phyloP scores from a whole-genome alignment of 2,113 vertebrate genomes.

The Ancistrus triradiatus region DNA sequence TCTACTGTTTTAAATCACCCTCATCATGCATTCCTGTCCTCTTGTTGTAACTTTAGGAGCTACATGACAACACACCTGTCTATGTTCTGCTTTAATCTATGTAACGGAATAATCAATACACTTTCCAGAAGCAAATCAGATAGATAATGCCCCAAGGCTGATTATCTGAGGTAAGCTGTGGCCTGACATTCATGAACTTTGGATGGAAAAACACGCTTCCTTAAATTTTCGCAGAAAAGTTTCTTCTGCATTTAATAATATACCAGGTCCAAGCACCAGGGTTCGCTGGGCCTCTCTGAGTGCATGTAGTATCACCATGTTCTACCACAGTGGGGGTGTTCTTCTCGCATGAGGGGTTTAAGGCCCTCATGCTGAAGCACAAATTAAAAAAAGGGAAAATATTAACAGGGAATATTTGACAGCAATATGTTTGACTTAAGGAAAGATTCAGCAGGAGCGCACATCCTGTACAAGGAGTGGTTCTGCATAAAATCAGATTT shows the following conservation, averaged over 20 bases:
- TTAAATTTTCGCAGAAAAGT: not conserved
- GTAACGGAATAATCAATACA: slow-evolving; percentile 12
- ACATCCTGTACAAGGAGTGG: too few species aligned
- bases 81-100: not conserved
- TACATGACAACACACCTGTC: not conserved
- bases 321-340: not conserved
- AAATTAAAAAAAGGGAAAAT: too few species aligned
- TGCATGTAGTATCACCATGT: not conserved
- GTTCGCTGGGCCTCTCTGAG: not conserved
- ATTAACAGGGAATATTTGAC: too few species aligned
- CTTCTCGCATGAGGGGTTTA: slow-evolving; percentile 13
- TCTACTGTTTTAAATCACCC: too few species aligned
- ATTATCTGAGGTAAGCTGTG: not conserved
- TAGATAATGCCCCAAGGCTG: too few species aligned
- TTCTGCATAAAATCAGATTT: too few species aligned
- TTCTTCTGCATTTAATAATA: not conserved
- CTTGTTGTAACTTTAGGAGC: too few species aligned
- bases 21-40: too few species aligned
- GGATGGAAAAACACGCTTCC: not conserved
- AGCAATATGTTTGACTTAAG: too few species aligned
- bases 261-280: not conserved
- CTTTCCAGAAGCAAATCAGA: not conserved
- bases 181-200: slow-evolving; percentile 15
- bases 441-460: too few species aligned
- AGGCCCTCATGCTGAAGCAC: too few species aligned